Percentiles rank a stretch among this genome's conserved stretches.
phyloP scores from a whole-genome alignment of 1,140 invertebrate genomes.

The Hesperophylax magnus region DNA sequence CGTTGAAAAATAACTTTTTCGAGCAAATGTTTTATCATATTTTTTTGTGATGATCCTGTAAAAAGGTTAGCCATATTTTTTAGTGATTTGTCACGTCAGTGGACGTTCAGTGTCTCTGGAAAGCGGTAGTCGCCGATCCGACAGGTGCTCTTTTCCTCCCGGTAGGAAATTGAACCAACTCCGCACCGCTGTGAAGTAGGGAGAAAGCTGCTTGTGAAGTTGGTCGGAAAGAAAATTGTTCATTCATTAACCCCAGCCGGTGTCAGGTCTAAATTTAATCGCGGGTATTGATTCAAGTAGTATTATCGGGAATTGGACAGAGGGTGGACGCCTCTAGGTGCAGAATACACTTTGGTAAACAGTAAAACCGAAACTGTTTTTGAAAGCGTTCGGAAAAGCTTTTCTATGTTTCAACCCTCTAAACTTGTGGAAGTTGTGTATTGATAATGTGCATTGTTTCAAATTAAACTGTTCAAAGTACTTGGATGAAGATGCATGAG shows the following conservation, averaged over 20 bases:
- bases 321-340: constrained; percentile 6
- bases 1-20: constrained; percentile 20
- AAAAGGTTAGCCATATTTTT: not conserved
- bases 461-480: not conserved
- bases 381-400: not conserved
- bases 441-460: no score
- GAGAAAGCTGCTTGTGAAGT: constrained; percentile 15
- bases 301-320: constrained; percentile 5
- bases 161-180: not conserved
- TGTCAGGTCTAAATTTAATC: constrained; percentile 36
- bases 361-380: not conserved
- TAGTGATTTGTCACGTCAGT: constrained; percentile 14
- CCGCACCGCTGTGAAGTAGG: not conserved
- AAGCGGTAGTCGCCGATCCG: not conserved
- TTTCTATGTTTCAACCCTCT: not conserved
- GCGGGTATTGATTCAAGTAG: constrained; percentile 28
- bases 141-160: not conserved
- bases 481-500: constrained; percentile 5
- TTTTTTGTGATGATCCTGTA: constrained; percentile 29
- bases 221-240: constrained; percentile 33
- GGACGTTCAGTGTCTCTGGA: not conserved
- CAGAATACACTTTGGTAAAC: not conserved
- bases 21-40: not conserved
- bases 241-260: constrained; percentile 33
- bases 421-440: not conserved